These are phyloP conservation scores for Thamnaconus septentrionalis DNA, from an alignment of 2,113 vertebrate genomes.

Conservation along the genomic window DNA sequence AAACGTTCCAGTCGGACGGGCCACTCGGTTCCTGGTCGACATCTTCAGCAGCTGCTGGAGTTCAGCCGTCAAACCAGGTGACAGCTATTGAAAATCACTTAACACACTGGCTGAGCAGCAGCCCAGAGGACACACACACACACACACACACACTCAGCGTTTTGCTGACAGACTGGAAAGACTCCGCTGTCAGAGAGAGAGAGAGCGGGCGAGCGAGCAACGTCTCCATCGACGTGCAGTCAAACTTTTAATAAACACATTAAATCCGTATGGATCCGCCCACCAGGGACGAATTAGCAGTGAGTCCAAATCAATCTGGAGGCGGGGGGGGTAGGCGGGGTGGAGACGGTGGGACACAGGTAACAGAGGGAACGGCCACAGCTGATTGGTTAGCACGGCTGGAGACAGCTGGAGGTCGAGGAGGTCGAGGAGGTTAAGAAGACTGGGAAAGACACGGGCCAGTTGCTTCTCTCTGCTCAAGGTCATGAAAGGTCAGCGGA, in stretches of 20 bases:
- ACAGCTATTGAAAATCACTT: no score
- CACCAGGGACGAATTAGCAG: conserved; percentile 61
- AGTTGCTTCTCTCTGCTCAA: no score
- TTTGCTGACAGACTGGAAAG: conserved; percentile 50
- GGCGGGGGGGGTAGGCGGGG: conserved; percentile 18
- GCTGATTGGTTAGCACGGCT: background rate
- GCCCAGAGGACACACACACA: background rate
- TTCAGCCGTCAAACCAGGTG: no score
- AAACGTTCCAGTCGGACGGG: no score
- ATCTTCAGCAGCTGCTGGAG: no score
- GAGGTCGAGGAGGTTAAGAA: no score
- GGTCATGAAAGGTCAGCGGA: no score
- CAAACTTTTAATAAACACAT: conserved; percentile 71
- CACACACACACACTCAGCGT: conserved; percentile 9
- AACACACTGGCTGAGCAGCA: no score
- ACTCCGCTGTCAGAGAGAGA: conserved; percentile 18
- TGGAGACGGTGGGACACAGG: background rate
- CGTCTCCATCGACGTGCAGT: conserved; percentile 55
- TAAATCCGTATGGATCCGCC: conserved; percentile 66
- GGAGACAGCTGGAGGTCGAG: no score
- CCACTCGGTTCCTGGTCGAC: no score
- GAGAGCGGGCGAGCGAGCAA: background rate
- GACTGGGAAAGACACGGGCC: no score
- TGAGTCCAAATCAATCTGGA: conserved; percentile 58
- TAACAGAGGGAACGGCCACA: background rate